A percentile compares a stretch with the other conserved stretches of the same genome.
phyloP scores from a whole-genome alignment of 2,113 vertebrate species.

The Petrocephalus zakoni region DNA sequence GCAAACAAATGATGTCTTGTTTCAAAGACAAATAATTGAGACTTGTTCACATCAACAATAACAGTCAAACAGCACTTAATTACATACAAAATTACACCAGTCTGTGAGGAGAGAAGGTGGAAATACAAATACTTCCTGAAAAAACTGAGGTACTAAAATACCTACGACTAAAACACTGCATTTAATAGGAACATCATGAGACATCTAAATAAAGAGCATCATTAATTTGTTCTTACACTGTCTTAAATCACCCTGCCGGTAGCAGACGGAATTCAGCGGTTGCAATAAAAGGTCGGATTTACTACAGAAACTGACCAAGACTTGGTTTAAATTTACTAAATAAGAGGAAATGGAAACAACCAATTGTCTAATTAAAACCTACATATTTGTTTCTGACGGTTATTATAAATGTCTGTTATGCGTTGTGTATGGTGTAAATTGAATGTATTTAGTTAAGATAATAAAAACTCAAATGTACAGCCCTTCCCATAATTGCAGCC shows the following conservation, averaged over 20 bases:
- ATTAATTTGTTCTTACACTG: neutral
- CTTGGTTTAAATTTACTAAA: neutral
- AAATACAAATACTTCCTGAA: neutral
- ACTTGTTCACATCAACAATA: neutral
- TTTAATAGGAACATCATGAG: neutral
- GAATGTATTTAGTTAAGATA: conserved; percentile 2
- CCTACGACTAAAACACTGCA: neutral
- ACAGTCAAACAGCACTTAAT: neutral
- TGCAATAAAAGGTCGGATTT: neutral
- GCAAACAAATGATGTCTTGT: neutral
- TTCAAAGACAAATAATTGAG: neutral
- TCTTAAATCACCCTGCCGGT: neutral
- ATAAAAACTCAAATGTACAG: neutral
- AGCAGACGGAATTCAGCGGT: neutral
- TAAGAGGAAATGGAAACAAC: neutral
- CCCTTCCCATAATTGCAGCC: neutral
- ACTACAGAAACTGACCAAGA: neutral
- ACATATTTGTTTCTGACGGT: neutral
- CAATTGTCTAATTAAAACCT: neutral
- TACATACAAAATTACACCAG: neutral
- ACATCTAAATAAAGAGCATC: neutral
- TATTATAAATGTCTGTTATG: neutral
- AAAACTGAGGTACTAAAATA: neutral
- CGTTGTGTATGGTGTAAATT: neutral
- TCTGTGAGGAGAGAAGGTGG: neutral